Conservation (phyloP, 2,888 invertebrate species). For the Strigamia maritima region DNA sequence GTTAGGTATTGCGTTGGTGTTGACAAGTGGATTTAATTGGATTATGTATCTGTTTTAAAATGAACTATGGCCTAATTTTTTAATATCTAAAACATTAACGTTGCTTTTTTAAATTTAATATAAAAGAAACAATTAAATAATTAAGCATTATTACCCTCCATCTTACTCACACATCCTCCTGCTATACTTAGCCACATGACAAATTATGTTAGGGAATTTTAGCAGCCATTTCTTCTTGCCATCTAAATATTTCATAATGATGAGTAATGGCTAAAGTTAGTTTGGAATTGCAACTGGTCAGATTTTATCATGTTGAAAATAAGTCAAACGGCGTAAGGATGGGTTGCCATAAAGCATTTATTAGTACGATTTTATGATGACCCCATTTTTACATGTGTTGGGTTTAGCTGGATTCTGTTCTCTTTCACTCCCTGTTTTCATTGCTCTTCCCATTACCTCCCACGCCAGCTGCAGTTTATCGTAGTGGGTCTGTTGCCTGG, state of each 20-base stretch:
- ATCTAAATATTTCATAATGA: neutral
- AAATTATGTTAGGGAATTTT: neutral
- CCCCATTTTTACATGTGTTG: neutral
- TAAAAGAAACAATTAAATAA: neutral
- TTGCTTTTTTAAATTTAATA: neutral
- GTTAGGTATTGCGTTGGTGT: conserved; percentile 22
- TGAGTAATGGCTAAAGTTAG: neutral
- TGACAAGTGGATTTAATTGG: conserved; percentile 25
- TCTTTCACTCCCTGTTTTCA: neutral
- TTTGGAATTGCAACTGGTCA: neutral
- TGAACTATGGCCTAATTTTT: conserved; percentile 11
- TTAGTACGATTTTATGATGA: neutral
- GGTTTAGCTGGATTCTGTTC: neutral
- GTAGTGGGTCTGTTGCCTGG: neutral
- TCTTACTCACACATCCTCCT: neutral
- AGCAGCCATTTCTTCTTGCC: neutral
- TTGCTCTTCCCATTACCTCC: neutral
- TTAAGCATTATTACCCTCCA: neutral
- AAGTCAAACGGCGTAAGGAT: too few relatives aligned
- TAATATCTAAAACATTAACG: neutral
- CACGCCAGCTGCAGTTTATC: neutral
- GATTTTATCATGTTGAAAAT: too few relatives aligned
- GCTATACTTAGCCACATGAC: conserved; percentile 2
- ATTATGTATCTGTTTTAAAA: neutral
- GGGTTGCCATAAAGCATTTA: neutral